Evolutionary conservation across 2,113 vertebrate genomes (phyloP).

Genomic region (Baryphthengus martii): DNA sequence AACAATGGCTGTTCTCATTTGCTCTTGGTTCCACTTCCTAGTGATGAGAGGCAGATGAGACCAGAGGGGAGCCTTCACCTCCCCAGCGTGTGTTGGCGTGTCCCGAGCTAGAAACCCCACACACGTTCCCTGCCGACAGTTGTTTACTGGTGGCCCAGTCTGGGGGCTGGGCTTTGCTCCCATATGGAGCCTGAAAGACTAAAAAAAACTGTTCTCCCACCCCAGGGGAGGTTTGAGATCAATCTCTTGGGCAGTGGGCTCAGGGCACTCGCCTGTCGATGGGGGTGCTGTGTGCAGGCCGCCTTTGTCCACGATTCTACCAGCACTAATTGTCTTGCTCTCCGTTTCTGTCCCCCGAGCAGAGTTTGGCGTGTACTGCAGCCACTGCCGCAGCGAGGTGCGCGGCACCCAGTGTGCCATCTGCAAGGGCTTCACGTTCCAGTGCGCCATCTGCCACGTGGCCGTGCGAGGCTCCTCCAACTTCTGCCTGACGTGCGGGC

Average conservation of each 20-base stretch:
- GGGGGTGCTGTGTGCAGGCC: background rate
- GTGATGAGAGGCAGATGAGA: background rate
- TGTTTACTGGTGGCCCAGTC: background rate
- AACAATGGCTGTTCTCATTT: background rate
- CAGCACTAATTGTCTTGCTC: background rate
- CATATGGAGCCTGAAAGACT: accelerated
- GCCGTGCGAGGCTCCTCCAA: slow-evolving; percentile 94
- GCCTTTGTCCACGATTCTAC: accelerated
- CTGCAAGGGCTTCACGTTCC: slow-evolving; percentile 95
- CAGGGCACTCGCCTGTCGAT: background rate
- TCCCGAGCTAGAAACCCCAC: background rate
- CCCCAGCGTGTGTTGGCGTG: accelerated
- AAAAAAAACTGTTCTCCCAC: accelerated
- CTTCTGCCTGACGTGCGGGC: slow-evolving; percentile 95
- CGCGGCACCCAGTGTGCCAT: slow-evolving; percentile 90
- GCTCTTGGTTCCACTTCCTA: background rate
- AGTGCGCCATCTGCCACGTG: slow-evolving; percentile 96
- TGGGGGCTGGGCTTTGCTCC: background rate
- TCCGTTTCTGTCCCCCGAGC: background rate
- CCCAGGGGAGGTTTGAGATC: background rate
- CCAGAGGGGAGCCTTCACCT: background rate
- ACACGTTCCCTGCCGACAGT: background rate
- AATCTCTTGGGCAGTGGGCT: background rate
- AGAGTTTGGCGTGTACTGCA: slow-evolving; percentile 97
- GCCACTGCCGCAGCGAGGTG: slow-evolving; percentile 92